Evolutionary conservation across 1,140 invertebrate genomes (phyloP).

Genomic region (Bombus pyrosoma): DNA sequence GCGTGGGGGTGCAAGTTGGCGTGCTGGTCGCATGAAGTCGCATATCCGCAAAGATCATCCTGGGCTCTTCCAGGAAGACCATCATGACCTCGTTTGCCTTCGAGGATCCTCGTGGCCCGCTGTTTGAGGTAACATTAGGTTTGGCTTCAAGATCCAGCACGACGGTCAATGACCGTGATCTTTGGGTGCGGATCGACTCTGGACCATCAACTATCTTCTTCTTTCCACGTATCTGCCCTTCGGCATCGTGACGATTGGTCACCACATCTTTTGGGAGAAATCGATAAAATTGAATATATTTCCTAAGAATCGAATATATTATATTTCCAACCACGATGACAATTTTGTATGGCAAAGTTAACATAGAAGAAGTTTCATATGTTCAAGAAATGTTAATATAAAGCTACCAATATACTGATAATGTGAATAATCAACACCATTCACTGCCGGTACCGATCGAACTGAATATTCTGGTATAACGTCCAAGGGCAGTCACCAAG

Average conservation of each 20-base stretch:
- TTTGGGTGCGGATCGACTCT: background rate
- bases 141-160: slow-evolving; percentile 65
- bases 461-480: background rate
- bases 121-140: slow-evolving; percentile 72
- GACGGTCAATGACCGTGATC: slow-evolving; percentile 23
- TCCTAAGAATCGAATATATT: background rate
- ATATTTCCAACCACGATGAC: background rate
- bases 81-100: slow-evolving; percentile 73
- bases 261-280: background rate
- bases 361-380: background rate
- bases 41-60: slow-evolving; percentile 82
- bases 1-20: slow-evolving; percentile 76
- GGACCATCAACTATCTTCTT: slow-evolving; percentile 22
- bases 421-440: slow-evolving; percentile 6
- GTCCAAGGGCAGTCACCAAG: background rate
- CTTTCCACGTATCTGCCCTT: slow-evolving; percentile 3
- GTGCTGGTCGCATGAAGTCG: slow-evolving; percentile 80
- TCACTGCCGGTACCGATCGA: background rate
- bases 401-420: background rate
- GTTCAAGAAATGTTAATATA: background rate
- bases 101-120: slow-evolving; percentile 53
- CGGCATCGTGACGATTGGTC: slow-evolving; percentile 17
- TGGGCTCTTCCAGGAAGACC: slow-evolving; percentile 81
- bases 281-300: background rate
- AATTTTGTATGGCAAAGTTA: background rate